Evolutionary conservation across 2,797 vertebrate species (phyloP), one percentile per base, ranked within the genome.

Genomic region (Carcharodon carcharias): DNA sequence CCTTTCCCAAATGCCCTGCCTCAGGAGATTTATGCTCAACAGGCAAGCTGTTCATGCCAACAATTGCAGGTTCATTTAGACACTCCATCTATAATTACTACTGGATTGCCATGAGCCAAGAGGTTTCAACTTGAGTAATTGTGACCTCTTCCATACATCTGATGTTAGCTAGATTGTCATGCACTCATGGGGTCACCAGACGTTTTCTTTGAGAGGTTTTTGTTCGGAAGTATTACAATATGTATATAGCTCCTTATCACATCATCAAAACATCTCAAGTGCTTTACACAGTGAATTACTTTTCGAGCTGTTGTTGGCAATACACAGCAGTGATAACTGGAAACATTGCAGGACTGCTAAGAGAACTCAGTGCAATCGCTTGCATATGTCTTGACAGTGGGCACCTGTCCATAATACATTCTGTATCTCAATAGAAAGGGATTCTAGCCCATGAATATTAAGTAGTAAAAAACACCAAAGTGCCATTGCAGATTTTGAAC

Each of bases 401-500:
- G 61, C 61, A 93, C 61, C 91, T 93, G 91, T 93, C 91, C 91
- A 12, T 45, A 93, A 45, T 93, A 67, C 61, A 67, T 93, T 93
- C 91, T 45, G 7, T 45, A 26, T 67, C 61, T 93, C 91, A 93
- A 67, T 93, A 40, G 91, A 67, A 93, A 45, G n/a, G 8, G 91
- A 63, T 67, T 93, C 61, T 45, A 65, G 91, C 40, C 61, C 91
- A 93, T 93, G 91, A 93, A 93, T 93, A 93, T 28, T 61, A 93
- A 93, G 91, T 93, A 93, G 91, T 26, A 67, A 93, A 77, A 65
- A 67, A 93, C n/a, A 67, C 91, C 61, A 67, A 93, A 67, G 45
- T 93, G 91, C 91, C 40, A n/a, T 91, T 93, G 35, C 31, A n/a
- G 63, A 65, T 93, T 93, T 26, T 93, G 91, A 93, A 93, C 91